Evolutionary conservation across 2,113 vertebrate species (phyloP).

Genomic region (Crotophaga sulcirostris): DNA sequence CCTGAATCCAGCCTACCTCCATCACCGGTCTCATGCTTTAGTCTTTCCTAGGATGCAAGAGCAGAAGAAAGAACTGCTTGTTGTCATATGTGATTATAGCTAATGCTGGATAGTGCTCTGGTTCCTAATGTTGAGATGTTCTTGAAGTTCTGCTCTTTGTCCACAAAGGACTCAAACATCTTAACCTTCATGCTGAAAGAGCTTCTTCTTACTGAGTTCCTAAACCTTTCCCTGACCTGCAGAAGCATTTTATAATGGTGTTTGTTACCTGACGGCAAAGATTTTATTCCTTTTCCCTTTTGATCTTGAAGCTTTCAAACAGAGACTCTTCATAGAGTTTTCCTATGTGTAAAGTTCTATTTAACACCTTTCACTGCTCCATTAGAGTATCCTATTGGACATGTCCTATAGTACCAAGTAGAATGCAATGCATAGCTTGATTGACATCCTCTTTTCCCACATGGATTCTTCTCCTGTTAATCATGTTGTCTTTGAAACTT

Average conservation of each 20-base stretch:
- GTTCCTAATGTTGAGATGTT: not conserved
- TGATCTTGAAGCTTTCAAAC: not conserved
- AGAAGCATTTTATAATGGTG: not conserved
- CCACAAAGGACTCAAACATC: not conserved
- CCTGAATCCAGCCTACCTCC: not conserved
- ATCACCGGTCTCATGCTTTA: not conserved
- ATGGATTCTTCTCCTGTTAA: not conserved
- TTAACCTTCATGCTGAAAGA: not conserved
- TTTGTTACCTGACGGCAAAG: not conserved
- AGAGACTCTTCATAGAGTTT: not conserved
- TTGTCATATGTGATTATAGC: not conserved
- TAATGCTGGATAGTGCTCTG: not conserved
- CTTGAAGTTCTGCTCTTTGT: not conserved
- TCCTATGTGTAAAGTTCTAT: rapidly evolving
- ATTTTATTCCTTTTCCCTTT: not conserved
- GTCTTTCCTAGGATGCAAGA: not conserved
- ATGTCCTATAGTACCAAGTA: not conserved
- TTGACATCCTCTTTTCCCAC: not conserved
- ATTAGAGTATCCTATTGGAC: not conserved
- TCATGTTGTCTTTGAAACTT: not conserved
- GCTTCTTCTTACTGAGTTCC: not conserved
- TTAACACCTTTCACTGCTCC: not conserved
- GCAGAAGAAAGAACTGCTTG: not conserved
- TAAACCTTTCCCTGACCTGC: not conserved
- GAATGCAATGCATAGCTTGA: not conserved